Evolutionary conservation across 1,140 invertebrate species (phyloP), one percentile per base, ranked within the genome.

Genomic region (Caenorhabditis remanei): DNA sequence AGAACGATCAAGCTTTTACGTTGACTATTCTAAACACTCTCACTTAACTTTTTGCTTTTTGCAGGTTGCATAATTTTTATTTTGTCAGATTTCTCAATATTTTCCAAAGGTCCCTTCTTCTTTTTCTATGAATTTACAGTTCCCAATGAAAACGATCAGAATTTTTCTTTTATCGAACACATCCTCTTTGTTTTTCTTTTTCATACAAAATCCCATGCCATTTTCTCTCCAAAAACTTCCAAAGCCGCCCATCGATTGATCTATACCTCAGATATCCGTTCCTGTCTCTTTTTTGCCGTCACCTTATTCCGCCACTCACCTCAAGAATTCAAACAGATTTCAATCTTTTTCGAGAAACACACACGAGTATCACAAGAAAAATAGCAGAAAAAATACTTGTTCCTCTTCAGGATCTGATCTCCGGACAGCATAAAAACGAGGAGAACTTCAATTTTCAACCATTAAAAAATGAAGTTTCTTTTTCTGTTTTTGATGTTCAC

Each of bases 241-340:
- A 32, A 32, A 32, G 32, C 61, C 61, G 40, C 71, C 0, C 71
- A 79, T 79, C 40, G 71, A 79, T 79, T 79, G 71, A 79, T 79
- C 71, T 50, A 11, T 79, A 79, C 71, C 71, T 79, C 71, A 79
- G 71, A 79, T 79, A 79, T 79, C 71, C 71, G 71, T 79, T 79
- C 43, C 21, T 79, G 43, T 48, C 71, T 50, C 46, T 79, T 79
- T 58, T 79, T 79, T 79, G n/a, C 71, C 71, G 43, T 50, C 71
- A 79, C 71, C 71, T 79, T 79, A 50, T 79, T 79, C 61, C 46
- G 9, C 46, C 40, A 50, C 71, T 19, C 46, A 43, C 40, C 46
- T 79, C 71, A 79, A 79, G 46, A 79, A 50, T 53, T 79, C 19
- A 14, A 79, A 63, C 19, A 79, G 71, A 71, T 71, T 71, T 71